These are phyloP conservation scores for Vidua chalybeata DNA, from an alignment of 2,113 vertebrate genomes.

Conservation along the genomic window DNA sequence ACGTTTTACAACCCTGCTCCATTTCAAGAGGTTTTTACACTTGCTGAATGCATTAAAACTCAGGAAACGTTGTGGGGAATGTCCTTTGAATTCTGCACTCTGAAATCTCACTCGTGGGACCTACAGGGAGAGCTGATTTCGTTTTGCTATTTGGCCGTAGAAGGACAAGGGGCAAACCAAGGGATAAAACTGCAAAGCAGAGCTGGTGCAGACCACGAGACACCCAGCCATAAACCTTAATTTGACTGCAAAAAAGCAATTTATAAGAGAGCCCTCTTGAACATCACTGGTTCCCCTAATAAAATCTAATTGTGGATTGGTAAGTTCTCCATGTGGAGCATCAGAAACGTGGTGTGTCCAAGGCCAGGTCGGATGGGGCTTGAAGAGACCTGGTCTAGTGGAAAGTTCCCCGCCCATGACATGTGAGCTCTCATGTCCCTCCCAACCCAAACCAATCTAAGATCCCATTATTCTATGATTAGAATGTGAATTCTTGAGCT, in stretches of 20 bases:
- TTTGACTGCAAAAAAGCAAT: slow-evolving; percentile 11
- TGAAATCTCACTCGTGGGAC: not conserved
- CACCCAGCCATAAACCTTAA: not conserved
- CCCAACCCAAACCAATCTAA: not conserved
- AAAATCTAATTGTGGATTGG: not conserved
- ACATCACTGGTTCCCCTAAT: not conserved
- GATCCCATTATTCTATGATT: not conserved
- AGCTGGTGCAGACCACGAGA: not conserved
- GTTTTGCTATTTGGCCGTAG: not conserved
- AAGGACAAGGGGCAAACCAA: not conserved
- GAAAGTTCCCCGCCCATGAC: not conserved
- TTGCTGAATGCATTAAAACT: slow-evolving; percentile 18
- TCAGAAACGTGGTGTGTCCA: accelerated
- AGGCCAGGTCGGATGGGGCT: not conserved
- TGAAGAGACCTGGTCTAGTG: not conserved
- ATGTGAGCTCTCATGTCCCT: not conserved
- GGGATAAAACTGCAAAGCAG: not conserved
- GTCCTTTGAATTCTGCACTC: not conserved
- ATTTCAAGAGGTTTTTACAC: slow-evolving; percentile 18
- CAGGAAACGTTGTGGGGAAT: not conserved
- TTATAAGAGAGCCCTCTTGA: not conserved
- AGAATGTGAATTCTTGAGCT: not conserved
- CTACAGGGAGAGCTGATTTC: not conserved
- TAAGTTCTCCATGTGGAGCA: not conserved
- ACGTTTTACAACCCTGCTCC: slow-evolving; percentile 2